These are phyloP conservation scores for Hydrolagus affinis DNA, from an alignment of 2,113 vertebrate species.

Conservation along the genomic window DNA sequence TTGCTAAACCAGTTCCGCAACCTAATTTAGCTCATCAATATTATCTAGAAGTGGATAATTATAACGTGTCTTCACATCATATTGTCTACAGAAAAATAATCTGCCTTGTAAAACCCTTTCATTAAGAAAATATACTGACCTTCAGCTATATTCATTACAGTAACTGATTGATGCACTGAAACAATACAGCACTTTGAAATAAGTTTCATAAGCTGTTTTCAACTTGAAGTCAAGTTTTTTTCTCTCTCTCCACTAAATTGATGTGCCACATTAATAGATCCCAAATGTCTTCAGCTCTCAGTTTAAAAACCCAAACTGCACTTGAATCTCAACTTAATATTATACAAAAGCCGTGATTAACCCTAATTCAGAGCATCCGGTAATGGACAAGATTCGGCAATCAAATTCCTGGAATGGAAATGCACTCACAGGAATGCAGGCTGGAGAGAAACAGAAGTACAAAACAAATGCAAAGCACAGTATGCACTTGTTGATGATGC, in stretches of 20 bases:
- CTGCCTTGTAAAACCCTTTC: neutral
- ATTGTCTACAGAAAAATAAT: neutral
- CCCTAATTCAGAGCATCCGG: constrained; percentile 9
- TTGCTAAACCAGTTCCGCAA: neutral
- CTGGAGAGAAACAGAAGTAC: neutral
- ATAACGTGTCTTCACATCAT: neutral
- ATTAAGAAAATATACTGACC: neutral
- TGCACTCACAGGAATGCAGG: constrained; percentile 4
- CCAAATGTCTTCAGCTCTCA: neutral
- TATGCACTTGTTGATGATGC: constrained; percentile 21
- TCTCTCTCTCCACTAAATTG: neutral
- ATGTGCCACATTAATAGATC: neutral
- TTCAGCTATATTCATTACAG: neutral
- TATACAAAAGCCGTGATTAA: neutral
- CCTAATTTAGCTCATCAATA: neutral
- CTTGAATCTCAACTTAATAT: neutral
- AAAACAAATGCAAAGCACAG: constrained; percentile 9
- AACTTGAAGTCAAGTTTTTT: neutral
- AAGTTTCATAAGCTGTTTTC: neutral
- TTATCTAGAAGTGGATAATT: neutral
- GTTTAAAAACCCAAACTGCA: neutral
- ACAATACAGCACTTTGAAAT: neutral
- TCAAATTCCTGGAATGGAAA: neutral
- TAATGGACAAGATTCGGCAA: constrained; percentile 8
- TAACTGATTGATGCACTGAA: neutral